Conservation (phyloP, 2,113 vertebrate genomes). For the Nyctereutes procyonoides region DNA sequence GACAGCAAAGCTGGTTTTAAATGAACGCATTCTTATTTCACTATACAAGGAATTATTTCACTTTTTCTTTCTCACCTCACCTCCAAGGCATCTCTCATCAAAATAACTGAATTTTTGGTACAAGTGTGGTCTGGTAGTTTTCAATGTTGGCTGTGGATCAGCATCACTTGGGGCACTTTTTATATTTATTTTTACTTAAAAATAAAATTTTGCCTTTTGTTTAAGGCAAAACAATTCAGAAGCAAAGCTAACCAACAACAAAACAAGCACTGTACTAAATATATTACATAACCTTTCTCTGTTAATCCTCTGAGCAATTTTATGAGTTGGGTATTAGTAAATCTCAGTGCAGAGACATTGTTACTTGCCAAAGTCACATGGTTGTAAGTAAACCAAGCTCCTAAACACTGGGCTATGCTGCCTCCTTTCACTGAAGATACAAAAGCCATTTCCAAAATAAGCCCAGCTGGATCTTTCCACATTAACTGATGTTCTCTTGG, state of each 20-base stretch:
- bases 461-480: no score
- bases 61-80: background rate
- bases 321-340: background rate
- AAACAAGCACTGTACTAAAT: background rate
- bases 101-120: background rate
- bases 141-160: background rate
- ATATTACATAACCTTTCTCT: background rate
- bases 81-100: background rate
- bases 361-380: background rate
- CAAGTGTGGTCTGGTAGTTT: background rate
- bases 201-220: no score
- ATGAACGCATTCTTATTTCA: background rate
- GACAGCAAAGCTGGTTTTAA: conserved; percentile 4
- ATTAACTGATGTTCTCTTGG: background rate
- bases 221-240: conserved; percentile 8
- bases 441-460: background rate
- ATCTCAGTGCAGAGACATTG: background rate
- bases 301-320: background rate
- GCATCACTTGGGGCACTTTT: background rate
- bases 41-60: background rate
- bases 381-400: background rate
- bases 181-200: background rate
- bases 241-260: background rate
- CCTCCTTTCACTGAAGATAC: background rate
- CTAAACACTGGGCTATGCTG: background rate